Evolutionary conservation across 2,888 invertebrate species (phyloP).

Genomic region (Escarpia spicata): DNA sequence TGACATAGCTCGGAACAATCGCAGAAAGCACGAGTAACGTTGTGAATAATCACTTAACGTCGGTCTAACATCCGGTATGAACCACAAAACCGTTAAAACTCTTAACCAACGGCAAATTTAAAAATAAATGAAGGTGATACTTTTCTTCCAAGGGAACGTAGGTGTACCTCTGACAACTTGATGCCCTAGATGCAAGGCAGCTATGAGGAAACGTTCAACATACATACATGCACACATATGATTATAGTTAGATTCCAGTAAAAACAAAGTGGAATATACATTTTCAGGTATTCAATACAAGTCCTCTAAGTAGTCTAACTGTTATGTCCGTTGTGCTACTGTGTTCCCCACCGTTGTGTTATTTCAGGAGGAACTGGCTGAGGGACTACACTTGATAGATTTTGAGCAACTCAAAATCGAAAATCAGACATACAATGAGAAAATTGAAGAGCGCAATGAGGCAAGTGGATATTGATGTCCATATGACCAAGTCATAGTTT

Average conservation of each 20-base stretch:
- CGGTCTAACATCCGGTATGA: too few relatives aligned
- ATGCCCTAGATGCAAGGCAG: too few relatives aligned
- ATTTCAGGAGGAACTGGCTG: constrained; percentile 68
- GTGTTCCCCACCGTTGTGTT: neutral
- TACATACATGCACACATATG: too few relatives aligned
- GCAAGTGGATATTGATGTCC: neutral
- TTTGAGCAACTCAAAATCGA: constrained; percentile 72
- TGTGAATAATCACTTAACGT: too few relatives aligned
- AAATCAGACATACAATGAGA: constrained; percentile 70
- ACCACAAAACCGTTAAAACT: too few relatives aligned
- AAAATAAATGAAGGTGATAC: too few relatives aligned
- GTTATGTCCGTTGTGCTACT: neutral
- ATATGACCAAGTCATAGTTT: neutral
- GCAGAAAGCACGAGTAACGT: too few relatives aligned
- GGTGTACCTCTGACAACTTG: too few relatives aligned
- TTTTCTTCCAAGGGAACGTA: too few relatives aligned
- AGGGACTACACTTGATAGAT: constrained; percentile 69
- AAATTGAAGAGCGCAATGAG: constrained; percentile 71
- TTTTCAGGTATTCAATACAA: neutral
- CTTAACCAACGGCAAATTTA: too few relatives aligned
- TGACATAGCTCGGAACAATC: too few relatives aligned
- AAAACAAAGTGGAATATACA: neutral
- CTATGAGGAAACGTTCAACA: too few relatives aligned
- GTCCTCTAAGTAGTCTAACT: neutral
- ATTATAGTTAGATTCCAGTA: neutral